A percentile compares a stretch with the other conserved stretches of the same genome.
These are phyloP conservation scores for Drosophila merina DNA, from an alignment of 2,888 invertebrate genomes.

Conservation along the genomic window DNA sequence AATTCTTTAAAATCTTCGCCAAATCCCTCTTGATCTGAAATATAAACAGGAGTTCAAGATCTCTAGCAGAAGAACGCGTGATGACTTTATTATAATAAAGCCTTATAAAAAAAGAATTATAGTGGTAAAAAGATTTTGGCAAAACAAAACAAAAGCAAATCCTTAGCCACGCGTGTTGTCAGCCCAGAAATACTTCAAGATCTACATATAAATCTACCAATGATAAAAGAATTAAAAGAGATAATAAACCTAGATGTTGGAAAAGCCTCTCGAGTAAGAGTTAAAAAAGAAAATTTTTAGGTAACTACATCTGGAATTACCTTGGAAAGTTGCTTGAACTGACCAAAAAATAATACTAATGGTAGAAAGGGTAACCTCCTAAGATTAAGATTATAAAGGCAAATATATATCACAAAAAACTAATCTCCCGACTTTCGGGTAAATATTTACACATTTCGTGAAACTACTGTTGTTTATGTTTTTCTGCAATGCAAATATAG, in stretches of 20 bases:
- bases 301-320: slow-evolving; percentile 12
- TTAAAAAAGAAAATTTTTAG: slow-evolving; percentile 9
- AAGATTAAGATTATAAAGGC: slow-evolving; percentile 34
- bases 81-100: slow-evolving; percentile 4
- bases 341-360: slow-evolving; percentile 1
- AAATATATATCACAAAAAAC: slow-evolving; percentile 13
- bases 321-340: slow-evolving; percentile 47
- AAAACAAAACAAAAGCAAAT: slow-evolving; percentile 40
- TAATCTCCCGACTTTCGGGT: slow-evolving; percentile 11
- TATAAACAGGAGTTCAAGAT: slow-evolving; percentile 34
- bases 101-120: slow-evolving; percentile 25
- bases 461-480: slow-evolving; percentile 13
- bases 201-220: slow-evolving; percentile 12
- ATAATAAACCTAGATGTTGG: neutral
- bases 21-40: slow-evolving; percentile 21
- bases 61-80: slow-evolving; percentile 6
- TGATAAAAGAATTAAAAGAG: slow-evolving; percentile 1
- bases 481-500: neutral
- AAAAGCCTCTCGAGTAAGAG: neutral
- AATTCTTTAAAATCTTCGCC: neutral
- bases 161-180: slow-evolving; percentile 40
- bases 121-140: slow-evolving; percentile 13
- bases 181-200: slow-evolving; percentile 15
- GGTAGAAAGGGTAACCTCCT: slow-evolving; percentile 10
- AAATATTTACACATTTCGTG: slow-evolving; percentile 22